Evolutionary conservation across 2,797 vertebrate species (phyloP).

Genomic region (Sylvia borin): DNA sequence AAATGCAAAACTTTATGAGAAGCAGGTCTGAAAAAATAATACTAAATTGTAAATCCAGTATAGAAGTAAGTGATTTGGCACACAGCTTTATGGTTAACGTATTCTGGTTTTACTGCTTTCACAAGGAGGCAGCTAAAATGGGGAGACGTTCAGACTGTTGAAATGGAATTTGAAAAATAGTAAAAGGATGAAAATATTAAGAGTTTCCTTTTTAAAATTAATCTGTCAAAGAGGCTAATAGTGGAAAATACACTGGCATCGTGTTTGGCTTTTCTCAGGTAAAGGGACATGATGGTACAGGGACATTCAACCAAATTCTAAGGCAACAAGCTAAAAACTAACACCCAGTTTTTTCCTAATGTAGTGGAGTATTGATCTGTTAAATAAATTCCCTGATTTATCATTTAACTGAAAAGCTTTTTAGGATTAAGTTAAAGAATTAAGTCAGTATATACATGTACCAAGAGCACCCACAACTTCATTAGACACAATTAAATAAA

Average conservation of each 20-base stretch:
- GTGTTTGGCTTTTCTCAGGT: neutral
- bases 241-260: neutral
- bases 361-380: neutral
- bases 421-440: slow-evolving; percentile 3
- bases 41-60: neutral
- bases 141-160: neutral
- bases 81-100: neutral
- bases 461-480: neutral
- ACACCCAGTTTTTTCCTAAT: neutral
- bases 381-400: neutral
- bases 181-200: neutral
- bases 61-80: neutral
- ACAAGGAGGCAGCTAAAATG: neutral
- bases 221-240: neutral
- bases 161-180: neutral
- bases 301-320: neutral
- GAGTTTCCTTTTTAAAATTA: neutral
- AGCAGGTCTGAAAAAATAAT: neutral
- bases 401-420: neutral
- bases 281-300: neutral
- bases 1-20: neutral
- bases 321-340: neutral
- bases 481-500: neutral
- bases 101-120: neutral
- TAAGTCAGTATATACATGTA: neutral